phyloP scores from a whole-genome alignment of 2,888 invertebrate species.

The Morpho achilles region DNA sequence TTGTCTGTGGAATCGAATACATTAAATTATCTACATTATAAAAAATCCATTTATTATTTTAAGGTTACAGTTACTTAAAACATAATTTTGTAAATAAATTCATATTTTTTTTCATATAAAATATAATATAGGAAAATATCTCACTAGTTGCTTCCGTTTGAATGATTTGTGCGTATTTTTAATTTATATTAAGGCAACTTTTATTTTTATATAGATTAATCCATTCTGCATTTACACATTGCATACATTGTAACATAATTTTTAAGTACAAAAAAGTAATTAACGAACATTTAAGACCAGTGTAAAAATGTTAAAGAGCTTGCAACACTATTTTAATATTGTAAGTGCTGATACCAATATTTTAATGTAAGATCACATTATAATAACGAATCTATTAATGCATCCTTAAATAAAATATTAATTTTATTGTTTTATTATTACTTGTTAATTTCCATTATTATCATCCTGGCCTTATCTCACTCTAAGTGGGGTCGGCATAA shows the following conservation, averaged over 20 bases:
- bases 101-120: constrained; percentile 11
- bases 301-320: constrained; percentile 46
- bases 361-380: constrained; percentile 60
- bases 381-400: constrained; percentile 40
- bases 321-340: constrained; percentile 27
- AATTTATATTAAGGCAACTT: constrained; percentile 1
- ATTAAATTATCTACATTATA: constrained; percentile 15
- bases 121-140: constrained; percentile 11
- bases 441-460: not conserved
- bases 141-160: constrained; percentile 8
- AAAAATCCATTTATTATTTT: constrained; percentile 2
- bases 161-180: constrained; percentile 16
- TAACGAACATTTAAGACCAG: constrained; percentile 45
- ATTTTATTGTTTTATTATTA: constrained; percentile 12
- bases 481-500: not conserved
- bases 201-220: constrained; percentile 4
- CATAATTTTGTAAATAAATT: constrained; percentile 20
- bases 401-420: constrained; percentile 30
- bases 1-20: constrained; percentile 36
- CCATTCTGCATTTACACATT: constrained; percentile 22
- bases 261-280: constrained; percentile 59
- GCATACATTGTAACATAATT: constrained; percentile 29
- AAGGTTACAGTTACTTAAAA: constrained; percentile 25
- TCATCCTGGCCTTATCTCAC: no score
- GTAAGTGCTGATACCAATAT: constrained; percentile 68